A percentile compares a stretch with the other conserved stretches of the same genome.
Evolutionary conservation across 2,113 vertebrate genomes (phyloP).

Genomic region (Callaeas wilsoni): DNA sequence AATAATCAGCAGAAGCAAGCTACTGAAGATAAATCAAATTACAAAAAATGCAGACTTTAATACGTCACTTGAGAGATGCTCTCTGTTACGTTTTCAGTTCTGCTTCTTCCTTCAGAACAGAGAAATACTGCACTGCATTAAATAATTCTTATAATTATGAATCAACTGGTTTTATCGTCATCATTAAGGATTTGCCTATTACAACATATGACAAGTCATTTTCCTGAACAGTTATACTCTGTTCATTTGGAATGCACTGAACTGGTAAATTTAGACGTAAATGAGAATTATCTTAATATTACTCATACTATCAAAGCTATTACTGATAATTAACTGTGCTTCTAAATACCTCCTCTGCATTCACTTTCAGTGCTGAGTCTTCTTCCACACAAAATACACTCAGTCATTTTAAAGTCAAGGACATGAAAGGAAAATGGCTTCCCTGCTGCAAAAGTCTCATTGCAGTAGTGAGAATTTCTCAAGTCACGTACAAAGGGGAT

Average conservation of each 20-base stretch:
- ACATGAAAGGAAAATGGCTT: slow-evolving; percentile 77
- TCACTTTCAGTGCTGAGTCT: slow-evolving; percentile 2
- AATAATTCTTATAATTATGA: slow-evolving; percentile 51
- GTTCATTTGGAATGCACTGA: slow-evolving; percentile 46
- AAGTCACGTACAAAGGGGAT: slow-evolving; percentile 34
- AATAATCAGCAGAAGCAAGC: slow-evolving; percentile 17
- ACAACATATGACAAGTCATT: slow-evolving; percentile 17
- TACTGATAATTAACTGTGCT: slow-evolving; percentile 40
- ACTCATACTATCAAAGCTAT: slow-evolving; percentile 5
- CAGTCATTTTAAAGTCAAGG: slow-evolving; percentile 66
- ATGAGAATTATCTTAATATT: slow-evolving; percentile 38
- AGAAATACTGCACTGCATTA: slow-evolving; percentile 31
- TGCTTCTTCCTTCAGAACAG: background rate
- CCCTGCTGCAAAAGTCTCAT: slow-evolving; percentile 59
- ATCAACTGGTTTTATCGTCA: slow-evolving; percentile 47
- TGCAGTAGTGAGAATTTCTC: slow-evolving; percentile 57
- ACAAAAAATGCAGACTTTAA: slow-evolving; percentile 19
- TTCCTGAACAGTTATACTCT: slow-evolving; percentile 36
- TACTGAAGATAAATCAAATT: slow-evolving; percentile 29
- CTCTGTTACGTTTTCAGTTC: slow-evolving; percentile 13
- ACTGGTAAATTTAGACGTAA: slow-evolving; percentile 54
- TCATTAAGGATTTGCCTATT: slow-evolving; percentile 40
- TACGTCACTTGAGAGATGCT: slow-evolving; percentile 6
- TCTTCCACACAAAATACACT: slow-evolving; percentile 40
- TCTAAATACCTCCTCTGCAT: slow-evolving; percentile 34